Conservation (phyloP, 1,140 invertebrate species). For the Platyscapa corneri region DNA sequence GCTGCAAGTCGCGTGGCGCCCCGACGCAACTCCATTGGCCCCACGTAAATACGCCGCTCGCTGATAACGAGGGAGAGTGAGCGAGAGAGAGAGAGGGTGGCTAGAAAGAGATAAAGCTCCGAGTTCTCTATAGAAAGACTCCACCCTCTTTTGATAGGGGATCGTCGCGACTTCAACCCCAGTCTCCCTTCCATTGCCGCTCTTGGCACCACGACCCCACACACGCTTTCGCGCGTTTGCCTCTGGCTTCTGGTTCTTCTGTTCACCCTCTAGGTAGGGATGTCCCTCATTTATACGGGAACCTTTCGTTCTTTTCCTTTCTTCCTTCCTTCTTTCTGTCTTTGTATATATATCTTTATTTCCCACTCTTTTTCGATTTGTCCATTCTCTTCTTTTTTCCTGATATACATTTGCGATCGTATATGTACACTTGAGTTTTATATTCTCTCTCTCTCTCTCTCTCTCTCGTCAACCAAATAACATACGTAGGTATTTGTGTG, state of each 20-base stretch:
- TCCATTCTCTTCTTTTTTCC: not conserved
- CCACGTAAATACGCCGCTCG: too few species aligned
- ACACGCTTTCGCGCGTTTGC: not conserved
- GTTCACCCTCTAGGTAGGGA: not conserved
- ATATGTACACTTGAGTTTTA: not conserved
- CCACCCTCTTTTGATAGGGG: constrained; percentile 46
- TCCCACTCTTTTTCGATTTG: not conserved
- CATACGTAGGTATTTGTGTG: not conserved
- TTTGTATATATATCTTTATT: not conserved
- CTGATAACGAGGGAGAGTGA: not conserved
- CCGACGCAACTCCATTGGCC: not conserved
- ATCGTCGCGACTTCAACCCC: constrained; percentile 37
- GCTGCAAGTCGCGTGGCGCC: not conserved
- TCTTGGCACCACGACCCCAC: not conserved
- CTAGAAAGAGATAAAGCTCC: not conserved
- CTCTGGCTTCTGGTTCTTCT: not conserved
- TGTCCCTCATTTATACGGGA: not conserved
- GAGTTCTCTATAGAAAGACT: not conserved
- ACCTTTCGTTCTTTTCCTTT: not conserved
- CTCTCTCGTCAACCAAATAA: too few species aligned
- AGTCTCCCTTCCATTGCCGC: not conserved
- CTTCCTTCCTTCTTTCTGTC: not conserved
- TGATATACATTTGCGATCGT: too few species aligned
- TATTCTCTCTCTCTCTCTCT: not conserved
- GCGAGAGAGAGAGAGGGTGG: not conserved